phyloP scores from a whole-genome alignment of 2,888 invertebrate species.

The Archips crataeganus region DNA sequence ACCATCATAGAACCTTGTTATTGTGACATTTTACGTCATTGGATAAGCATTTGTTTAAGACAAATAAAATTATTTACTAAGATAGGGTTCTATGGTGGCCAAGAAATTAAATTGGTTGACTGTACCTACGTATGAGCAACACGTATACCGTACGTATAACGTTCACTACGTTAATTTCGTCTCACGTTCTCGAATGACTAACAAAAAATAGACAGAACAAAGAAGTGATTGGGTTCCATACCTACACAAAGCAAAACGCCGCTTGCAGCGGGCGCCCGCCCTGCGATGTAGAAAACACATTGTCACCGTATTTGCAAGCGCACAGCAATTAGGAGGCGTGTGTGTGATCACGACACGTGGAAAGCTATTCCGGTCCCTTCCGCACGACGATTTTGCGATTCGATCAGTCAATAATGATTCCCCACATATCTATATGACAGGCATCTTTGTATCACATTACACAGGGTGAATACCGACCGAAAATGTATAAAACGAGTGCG shows the following conservation, averaged over 20 bases:
- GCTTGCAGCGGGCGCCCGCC: not conserved
- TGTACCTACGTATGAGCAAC: too few species aligned
- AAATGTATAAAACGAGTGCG: constrained; percentile 68
- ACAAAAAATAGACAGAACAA: not conserved
- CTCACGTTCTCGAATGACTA: too few species aligned
- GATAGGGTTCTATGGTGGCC: too few species aligned
- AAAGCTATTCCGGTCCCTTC: constrained; percentile 57
- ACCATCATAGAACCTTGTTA: too few species aligned
- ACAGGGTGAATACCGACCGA: constrained; percentile 57
- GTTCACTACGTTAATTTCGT: too few species aligned
- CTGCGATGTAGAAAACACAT: constrained; percentile 52
- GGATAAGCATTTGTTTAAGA: too few species aligned
- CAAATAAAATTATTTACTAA: too few species aligned
- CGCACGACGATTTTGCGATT: constrained; percentile 60
- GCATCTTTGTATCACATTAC: constrained; percentile 41
- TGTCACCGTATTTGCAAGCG: constrained; percentile 54
- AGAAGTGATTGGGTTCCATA: not conserved
- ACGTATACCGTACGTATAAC: too few species aligned
- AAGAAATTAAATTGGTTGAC: too few species aligned
- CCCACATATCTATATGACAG: constrained; percentile 46
- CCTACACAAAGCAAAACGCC: not conserved
- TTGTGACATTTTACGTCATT: too few species aligned
- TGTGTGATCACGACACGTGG: constrained; percentile 46
- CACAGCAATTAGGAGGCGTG: constrained; percentile 51
- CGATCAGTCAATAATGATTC: constrained; percentile 73